Base-by-base conservation (phyloP, 2,113 vertebrate genomes). In the Cebus imitator region DNA sequence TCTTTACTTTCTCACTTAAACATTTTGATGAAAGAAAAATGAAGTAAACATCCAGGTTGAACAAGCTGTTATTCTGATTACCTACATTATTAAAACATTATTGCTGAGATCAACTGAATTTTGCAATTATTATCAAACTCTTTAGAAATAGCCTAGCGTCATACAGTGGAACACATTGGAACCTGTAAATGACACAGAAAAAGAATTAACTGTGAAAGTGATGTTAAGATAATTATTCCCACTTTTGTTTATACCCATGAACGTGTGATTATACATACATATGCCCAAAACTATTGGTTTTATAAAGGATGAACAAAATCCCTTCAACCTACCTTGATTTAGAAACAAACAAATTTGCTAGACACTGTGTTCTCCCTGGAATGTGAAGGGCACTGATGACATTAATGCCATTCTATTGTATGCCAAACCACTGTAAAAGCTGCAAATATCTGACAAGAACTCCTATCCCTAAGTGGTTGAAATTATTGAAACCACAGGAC, bases 361-460 rank as follows among this genome's bases (percentile, higher is more conserved):
- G 73, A 92, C 96, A 82, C 50, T 45, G 48, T 75, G 10, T 64
- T 90, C 73, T 93, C 61, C 70, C 61, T 83, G 66, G 52, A 78
- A 48, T n/a, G 40, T 58, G 83, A 96, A 86, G 68, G 93, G 79
- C 93, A 93, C 58, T 0, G 2, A 91, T 92, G 88, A 78, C 45
- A 91, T 94, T 83, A 78, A 87, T 78, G 48, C 13, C 88, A 91
- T 93, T 96, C 87, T 93, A 80, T 79, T 80, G 16, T 95, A n/a
- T 96, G 85, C 97, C 86, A 97, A 92, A 85, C 72, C 35, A 27
- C 94, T 87, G 88, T 61, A 96, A 97, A 96, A 97, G 70, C 92
- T 94, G 73, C 89, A 97, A 97, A 90, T 14, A 92, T 68, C 61
- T 91, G 73, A 94, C 64, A 95, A 91, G 16, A 80, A 78, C 8